Conservation (phyloP, 1,140 invertebrate genomes). For the silkworm (Bombyx mori) region ASM3026992v2 NC_085126.1:5168501-5169000, state of each 20-base stretch:
- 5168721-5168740: constrained; percentile 56
- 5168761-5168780: constrained; percentile 25
- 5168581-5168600: constrained; percentile 95
- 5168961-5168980: too few species aligned
- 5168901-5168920: too few species aligned
- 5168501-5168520: constrained; percentile 54
- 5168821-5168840: not conserved
- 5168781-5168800: constrained; percentile 8
- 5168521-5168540: constrained; percentile 47
- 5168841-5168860: too few species aligned
- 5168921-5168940: too few species aligned
- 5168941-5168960: too few species aligned
- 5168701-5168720: constrained; percentile 12
- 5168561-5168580: constrained; percentile 84
- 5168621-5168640: constrained; percentile 87
- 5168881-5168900: too few species aligned
- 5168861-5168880: too few species aligned
- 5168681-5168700: constrained; percentile 9
- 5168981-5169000: too few species aligned
- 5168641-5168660: constrained; percentile 44
- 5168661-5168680: constrained; percentile 15
- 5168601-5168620: constrained; percentile 95
- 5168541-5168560: constrained; percentile 18
- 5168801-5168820: not conserved
- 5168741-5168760: constrained; percentile 18